A percentile compares a stretch with the other conserved stretches of the same genome.
phyloP scores from a whole-genome alignment of 2,888 invertebrate genomes.

The Melipona beecheii region DNA sequence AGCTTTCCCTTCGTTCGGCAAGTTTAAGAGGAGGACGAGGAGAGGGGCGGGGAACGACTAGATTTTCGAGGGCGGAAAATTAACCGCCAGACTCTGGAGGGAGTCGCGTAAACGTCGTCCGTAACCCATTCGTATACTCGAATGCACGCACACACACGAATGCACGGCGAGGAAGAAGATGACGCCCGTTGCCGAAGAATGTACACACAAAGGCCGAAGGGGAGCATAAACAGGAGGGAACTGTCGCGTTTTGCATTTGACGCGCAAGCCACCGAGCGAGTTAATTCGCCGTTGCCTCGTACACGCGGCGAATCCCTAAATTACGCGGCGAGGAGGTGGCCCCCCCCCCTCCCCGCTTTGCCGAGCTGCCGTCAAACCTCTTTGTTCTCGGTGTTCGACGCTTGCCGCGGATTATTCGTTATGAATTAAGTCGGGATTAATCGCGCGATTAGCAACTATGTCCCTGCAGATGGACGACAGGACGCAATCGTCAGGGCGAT shows the following conservation, averaged over 20 bases:
- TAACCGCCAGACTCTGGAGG: conserved; percentile 17
- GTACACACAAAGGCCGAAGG: background rate
- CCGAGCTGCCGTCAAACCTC: background rate
- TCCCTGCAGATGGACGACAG: too few species aligned
- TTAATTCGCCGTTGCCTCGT: background rate
- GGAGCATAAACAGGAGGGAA: conserved; percentile 7
- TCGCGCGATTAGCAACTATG: too few species aligned
- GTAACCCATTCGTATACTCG: too few species aligned
- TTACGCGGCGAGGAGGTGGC: background rate
- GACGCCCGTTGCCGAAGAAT: background rate
- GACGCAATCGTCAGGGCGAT: too few species aligned
- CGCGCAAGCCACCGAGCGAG: conserved; percentile 4
- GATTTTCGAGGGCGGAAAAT: conserved; percentile 33
- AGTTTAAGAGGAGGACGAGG: background rate
- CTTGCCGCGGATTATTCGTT: background rate
- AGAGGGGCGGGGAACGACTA: background rate
- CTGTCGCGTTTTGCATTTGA: conserved; percentile 33
- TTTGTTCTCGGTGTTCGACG: background rate
- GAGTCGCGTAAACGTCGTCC: background rate
- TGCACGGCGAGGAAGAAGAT: background rate
- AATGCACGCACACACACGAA: too few species aligned
- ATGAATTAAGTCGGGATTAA: background rate
- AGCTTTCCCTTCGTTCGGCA: background rate
- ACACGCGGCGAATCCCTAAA: background rate
- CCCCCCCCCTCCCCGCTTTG: background rate